Conservation (phyloP, 1,140 invertebrate genomes). For the Diachasmimorpha longicaudata region DNA sequence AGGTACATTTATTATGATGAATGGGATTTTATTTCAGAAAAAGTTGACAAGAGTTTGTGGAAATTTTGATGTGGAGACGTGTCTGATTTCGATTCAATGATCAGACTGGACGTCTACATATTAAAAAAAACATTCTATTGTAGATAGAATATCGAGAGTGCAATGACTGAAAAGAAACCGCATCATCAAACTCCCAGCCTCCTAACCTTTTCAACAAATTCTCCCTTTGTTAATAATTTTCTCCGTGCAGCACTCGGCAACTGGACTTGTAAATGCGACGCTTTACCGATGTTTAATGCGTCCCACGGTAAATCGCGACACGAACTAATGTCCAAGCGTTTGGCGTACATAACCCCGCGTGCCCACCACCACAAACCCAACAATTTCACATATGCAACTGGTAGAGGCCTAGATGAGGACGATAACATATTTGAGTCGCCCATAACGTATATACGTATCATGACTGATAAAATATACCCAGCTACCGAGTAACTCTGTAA, state of each 20-base stretch:
- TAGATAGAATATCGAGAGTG: too few species aligned
- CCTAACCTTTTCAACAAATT: too few species aligned
- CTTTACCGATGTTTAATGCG: slow-evolving; percentile 58
- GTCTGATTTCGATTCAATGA: too few species aligned
- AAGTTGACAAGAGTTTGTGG: too few species aligned
- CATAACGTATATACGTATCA: slow-evolving; percentile 11
- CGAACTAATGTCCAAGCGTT: slow-evolving; percentile 56
- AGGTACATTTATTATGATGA: background rate
- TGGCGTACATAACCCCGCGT: slow-evolving; percentile 33
- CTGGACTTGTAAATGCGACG: slow-evolving; percentile 29
- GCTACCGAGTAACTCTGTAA: slow-evolving; percentile 49
- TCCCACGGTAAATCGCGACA: slow-evolving; percentile 54
- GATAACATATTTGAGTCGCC: slow-evolving; percentile 19
- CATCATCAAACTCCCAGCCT: too few species aligned
- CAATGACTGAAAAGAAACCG: too few species aligned
- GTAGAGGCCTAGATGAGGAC: slow-evolving; percentile 17
- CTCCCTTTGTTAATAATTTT: too few species aligned
- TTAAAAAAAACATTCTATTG: too few species aligned
- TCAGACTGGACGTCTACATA: too few species aligned
- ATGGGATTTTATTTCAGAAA: background rate
- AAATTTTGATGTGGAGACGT: too few species aligned
- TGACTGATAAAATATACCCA: slow-evolving; percentile 21
- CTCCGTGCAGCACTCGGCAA: background rate
- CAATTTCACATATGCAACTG: background rate
- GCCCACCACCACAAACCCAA: background rate